Evolutionary conservation across 2,797 vertebrate genomes (phyloP), one percentile per base, ranked within the genome.

Genomic region (Prionace glauca): DNA sequence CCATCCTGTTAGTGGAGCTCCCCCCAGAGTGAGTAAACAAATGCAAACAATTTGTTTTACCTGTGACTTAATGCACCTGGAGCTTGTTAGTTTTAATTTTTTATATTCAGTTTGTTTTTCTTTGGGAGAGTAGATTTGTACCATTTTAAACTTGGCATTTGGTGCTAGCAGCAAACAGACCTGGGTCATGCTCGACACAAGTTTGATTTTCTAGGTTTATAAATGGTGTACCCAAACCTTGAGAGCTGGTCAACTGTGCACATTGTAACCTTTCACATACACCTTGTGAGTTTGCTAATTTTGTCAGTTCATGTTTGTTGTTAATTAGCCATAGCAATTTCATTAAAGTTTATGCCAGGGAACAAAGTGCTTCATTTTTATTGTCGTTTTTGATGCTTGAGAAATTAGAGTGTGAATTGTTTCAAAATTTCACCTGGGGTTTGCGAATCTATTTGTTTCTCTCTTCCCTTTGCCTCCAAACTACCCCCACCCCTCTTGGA

Each of bases 31-130:
- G 65, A 92, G 69, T n/a, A 69, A 69, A 41, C 5, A 36, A n/a
- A 92, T 67, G 5, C 65, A 92, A 92, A n/a, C 32, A 92, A 36
- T 41, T 92, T 92, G n/a, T 69, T 92, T 50, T 67, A 69, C 90
- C 65, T 92, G 88, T n/a, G n/a, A n/a, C 32, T 67, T 91, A 8
- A 92, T 56, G 56, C 90, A 92, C 20, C 62, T 92, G 90, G 65
- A 69, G n/a, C n/a, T 67, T 22, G 22, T 67, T 41, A 36, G 90
- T n/a, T 67, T 92, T 92, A 92, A 67, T 92, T 92, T 69, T n/a
- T 69, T 36, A n/a, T 67, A 67, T 41, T 92, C n/a, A 69, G 36
- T 24, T 67, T 67, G 32, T 11, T 92, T 69, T 65, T 69, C 62
- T 92, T 67, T 36, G 62, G 8, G 32, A 56, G 32, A 67, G 32